Evolutionary conservation across 2,113 vertebrate genomes (phyloP).

Genomic region (Tachysurus vachellii): DNA sequence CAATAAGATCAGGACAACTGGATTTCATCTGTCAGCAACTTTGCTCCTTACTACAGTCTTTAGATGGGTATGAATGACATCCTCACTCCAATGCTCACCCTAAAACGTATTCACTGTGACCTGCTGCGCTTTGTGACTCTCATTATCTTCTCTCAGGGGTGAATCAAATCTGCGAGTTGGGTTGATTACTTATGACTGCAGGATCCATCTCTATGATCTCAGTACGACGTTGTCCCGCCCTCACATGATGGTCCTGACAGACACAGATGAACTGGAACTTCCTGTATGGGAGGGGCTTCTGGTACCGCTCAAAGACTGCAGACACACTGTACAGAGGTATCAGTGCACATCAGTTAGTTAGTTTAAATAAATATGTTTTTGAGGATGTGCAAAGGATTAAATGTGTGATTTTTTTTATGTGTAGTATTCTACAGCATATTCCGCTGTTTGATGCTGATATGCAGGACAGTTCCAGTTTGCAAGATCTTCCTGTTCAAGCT

Average conservation of each 20-base stretch:
- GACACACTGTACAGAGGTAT: slow-evolving; percentile 67
- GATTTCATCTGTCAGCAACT: slow-evolving; percentile 69
- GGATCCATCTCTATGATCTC: slow-evolving; percentile 76
- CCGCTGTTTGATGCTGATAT: slow-evolving; percentile 62
- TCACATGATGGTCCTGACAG: slow-evolving; percentile 77
- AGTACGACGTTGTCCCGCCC: slow-evolving; percentile 71
- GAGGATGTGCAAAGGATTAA: neutral
- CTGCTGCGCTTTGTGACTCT: slow-evolving; percentile 18
- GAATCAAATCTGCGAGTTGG: slow-evolving; percentile 66
- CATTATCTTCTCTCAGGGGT: slow-evolving; percentile 52
- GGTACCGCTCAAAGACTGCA: slow-evolving; percentile 68
- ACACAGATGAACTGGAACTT: slow-evolving; percentile 71
- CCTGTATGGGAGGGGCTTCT: slow-evolving; percentile 74
- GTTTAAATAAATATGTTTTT: neutral
- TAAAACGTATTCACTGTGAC: neutral
- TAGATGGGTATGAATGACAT: slow-evolving; percentile 61
- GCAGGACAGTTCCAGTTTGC: slow-evolving; percentile 49
- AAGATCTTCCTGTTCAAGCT: slow-evolving; percentile 68
- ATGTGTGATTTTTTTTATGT: neutral
- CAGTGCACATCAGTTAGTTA: neutral
- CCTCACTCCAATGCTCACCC: neutral
- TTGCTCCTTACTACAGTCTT: slow-evolving; percentile 58
- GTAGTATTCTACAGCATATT: slow-evolving; percentile 70
- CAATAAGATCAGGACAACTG: slow-evolving; percentile 70
- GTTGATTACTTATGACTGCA: slow-evolving; percentile 75